Evolutionary conservation across 2,797 vertebrate genomes (phyloP).

Genomic region (Trematocara caparti): DNA sequence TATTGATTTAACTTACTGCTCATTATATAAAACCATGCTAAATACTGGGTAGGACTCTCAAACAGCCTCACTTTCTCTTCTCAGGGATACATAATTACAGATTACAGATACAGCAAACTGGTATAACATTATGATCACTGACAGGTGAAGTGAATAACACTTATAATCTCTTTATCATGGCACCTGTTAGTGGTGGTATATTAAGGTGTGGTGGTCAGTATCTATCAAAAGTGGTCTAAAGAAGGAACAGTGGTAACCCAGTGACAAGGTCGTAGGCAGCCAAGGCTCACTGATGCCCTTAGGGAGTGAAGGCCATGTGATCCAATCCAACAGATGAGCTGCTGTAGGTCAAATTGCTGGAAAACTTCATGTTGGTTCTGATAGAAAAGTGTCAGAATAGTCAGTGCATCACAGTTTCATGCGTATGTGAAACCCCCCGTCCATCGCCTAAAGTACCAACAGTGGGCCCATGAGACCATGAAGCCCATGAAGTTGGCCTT

Average conservation of each 20-base stretch:
- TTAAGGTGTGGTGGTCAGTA: neutral
- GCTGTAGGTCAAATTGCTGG: neutral
- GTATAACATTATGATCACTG: neutral
- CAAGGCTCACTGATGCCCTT: neutral
- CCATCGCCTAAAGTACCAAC: neutral
- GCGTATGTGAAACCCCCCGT: neutral
- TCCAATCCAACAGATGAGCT: neutral
- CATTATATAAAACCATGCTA: neutral
- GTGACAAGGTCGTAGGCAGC: neutral
- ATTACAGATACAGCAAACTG: neutral
- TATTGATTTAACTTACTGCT: neutral
- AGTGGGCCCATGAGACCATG: neutral
- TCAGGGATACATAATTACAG: neutral
- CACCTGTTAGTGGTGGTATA: neutral
- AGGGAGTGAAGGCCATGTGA: neutral
- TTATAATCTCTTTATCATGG: neutral
- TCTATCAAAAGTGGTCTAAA: neutral
- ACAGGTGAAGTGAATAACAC: neutral
- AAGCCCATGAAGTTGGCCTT: neutral
- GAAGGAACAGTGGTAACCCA: neutral
- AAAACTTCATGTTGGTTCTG: neutral
- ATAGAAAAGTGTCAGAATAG: neutral
- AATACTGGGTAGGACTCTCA: neutral
- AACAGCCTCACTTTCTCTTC: neutral
- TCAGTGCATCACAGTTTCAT: neutral